Conservation (phyloP, 2,888 invertebrate genomes). For the Drosophila helvetica region DNA sequence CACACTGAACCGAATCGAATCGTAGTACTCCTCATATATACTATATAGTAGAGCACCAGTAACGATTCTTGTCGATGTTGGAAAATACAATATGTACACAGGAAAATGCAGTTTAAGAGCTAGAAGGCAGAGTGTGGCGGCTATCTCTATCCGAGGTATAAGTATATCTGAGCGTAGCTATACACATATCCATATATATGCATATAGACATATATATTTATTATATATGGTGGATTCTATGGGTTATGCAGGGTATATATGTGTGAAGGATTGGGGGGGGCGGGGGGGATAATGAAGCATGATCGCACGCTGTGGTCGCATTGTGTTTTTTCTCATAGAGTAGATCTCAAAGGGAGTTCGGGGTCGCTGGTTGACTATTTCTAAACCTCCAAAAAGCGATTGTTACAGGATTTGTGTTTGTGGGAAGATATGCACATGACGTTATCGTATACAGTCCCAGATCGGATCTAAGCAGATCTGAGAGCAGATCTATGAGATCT, state of each 20-base stretch:
- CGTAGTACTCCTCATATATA: background rate
- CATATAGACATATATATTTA: too few species aligned
- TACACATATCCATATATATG: conserved; percentile 1
- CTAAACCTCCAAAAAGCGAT: conserved; percentile 24
- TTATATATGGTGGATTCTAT: background rate
- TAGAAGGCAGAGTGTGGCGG: conserved; percentile 8
- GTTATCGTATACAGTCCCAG: conserved; percentile 2
- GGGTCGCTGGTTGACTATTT: conserved; percentile 21
- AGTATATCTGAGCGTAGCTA: conserved; percentile 4
- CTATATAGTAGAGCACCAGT: background rate
- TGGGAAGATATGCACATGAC: conserved; percentile 19
- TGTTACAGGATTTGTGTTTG: background rate
- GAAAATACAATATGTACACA: conserved; percentile 18
- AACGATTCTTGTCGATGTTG: conserved; percentile 14
- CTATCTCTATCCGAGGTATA: conserved; percentile 17
- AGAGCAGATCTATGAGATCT: conserved; percentile 12
- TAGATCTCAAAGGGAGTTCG: conserved; percentile 9
- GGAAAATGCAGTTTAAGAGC: conserved; percentile 16
- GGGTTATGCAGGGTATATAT: conserved; percentile 7
- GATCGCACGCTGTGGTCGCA: conserved; percentile 26
- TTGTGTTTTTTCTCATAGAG: background rate
- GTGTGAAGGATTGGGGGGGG: background rate
- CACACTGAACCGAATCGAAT: background rate
- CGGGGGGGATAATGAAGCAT: conserved; percentile 12
- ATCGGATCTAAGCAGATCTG: background rate